These are phyloP conservation scores for Sesamia nonagrioides DNA, from an alignment of 1,140 invertebrate genomes.

Conservation along the genomic window DNA sequence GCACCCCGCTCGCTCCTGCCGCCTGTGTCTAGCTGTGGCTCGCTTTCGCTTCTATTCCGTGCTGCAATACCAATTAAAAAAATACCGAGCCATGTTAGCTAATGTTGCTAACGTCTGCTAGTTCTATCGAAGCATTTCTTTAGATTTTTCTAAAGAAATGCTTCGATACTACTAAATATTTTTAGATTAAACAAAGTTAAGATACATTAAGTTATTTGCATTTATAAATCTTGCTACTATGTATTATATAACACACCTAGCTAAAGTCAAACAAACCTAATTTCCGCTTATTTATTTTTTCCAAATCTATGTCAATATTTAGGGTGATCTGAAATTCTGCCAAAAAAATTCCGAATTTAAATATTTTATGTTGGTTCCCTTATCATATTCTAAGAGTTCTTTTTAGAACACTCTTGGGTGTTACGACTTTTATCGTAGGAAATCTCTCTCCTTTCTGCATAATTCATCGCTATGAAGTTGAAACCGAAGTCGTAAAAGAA, in stretches of 20 bases:
- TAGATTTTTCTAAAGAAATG: background rate
- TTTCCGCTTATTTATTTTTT: conserved; percentile 2
- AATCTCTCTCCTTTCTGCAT: conserved; percentile 86
- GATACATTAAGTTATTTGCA: too few relatives aligned
- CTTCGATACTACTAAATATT: too few relatives aligned
- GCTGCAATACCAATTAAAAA: conserved; percentile 56
- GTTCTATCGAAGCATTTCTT: conserved; percentile 10
- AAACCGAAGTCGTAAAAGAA: conserved; percentile 87
- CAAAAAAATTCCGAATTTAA: conserved; percentile 42
- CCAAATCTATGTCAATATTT: conserved; percentile 13
- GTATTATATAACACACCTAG: background rate
- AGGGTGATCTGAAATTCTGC: conserved; percentile 15
- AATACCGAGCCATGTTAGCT: conserved; percentile 36
- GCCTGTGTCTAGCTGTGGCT: conserved; percentile 65
- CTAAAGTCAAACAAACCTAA: background rate
- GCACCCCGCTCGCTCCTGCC: conserved; percentile 65
- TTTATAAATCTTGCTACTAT: too few relatives aligned
- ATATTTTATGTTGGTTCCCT: conserved; percentile 55
- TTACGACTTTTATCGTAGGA: conserved; percentile 85
- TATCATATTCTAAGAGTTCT: conserved; percentile 67
- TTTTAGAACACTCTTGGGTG: conserved; percentile 82
- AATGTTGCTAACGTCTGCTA: conserved; percentile 11
- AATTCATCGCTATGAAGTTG: conserved; percentile 87
- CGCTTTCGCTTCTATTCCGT: conserved; percentile 52
- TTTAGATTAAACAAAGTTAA: too few relatives aligned